Evolutionary conservation across 2,797 vertebrate species (phyloP), one percentile per base, ranked within the genome.

Genomic region (Hephaestus fuliginosus): DNA sequence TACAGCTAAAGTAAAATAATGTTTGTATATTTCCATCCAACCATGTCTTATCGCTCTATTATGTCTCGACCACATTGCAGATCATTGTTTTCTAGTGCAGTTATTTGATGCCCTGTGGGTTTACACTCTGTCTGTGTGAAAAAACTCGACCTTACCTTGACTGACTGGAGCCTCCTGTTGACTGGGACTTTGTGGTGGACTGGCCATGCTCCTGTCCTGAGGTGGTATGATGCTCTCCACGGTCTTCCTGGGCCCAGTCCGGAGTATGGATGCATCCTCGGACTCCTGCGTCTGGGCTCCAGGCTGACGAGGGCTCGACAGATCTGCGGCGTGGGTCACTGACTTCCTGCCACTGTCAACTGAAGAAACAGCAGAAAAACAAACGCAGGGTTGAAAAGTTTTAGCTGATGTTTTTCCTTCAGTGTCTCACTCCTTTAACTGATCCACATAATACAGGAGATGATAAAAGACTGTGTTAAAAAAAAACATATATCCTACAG

Each of bases 331-430:
- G n/a, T 97, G 96, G 36, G 91, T 95, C 83, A 96, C 96, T 0
- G 89, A 84, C 91, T 97, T 98, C 57, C 93, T 95, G 76, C 92
- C 95, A 7, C 95, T 88, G 72, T 96, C 95, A 67, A 97, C 98
- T 99, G 65, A n/a, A 87, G 66, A 64, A 64, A 76, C 70, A 55
- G 71, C 8, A 84, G 4, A 78, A 15, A 56, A 70, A 48, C 12
- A 5, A 17, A 44, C 22, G 0, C 39, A 43, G 5, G 33, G 2
- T 20, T 30, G 39, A 1, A 1, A 13, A 17, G 5, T n/a, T 11
- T 33, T 49, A 4, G 1, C 15, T 30, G 5, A 13, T n/a, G 20
- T 46, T 43, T 44, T 51, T 20, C 7, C 25, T 53, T 73, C 4
- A 53, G 43, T 36, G 30, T 53, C 18, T 1, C 58, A 2, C 28